phyloP scores from a whole-genome alignment of 2,113 vertebrate species.

The Halichoerus grypus region DNA sequence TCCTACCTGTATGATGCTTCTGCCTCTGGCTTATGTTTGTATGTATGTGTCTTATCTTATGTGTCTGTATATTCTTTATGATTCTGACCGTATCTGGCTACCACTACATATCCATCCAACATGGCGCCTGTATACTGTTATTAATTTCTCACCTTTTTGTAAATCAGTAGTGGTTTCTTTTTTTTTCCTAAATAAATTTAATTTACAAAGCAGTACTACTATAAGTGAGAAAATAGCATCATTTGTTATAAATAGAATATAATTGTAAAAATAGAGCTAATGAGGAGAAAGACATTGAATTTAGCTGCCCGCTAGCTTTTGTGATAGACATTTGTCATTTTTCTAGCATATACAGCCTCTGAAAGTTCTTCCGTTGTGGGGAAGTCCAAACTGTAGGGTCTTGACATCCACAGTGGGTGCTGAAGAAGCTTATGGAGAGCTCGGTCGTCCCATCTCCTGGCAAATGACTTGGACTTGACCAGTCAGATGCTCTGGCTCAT shows the following conservation, averaged over 20 bases:
- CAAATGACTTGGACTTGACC: background rate
- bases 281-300: background rate
- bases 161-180: background rate
- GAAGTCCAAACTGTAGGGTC: background rate
- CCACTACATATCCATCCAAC: background rate
- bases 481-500: background rate
- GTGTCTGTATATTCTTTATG: background rate
- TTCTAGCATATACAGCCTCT: background rate
- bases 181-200: background rate
- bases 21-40: background rate
- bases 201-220: background rate
- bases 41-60: background rate
- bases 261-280: background rate
- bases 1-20: background rate
- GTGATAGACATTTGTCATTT: too few species aligned
- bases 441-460: background rate
- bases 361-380: background rate
- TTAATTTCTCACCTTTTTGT: background rate
- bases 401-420: background rate
- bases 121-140: rapidly evolving
- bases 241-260: background rate
- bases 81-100: background rate
- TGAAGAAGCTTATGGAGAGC: background rate
- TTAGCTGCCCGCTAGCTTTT: background rate
- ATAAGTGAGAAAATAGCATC: background rate